Evolutionary conservation across 1,140 invertebrate genomes (phyloP).

Genomic region (Nylanderia fulva): DNA sequence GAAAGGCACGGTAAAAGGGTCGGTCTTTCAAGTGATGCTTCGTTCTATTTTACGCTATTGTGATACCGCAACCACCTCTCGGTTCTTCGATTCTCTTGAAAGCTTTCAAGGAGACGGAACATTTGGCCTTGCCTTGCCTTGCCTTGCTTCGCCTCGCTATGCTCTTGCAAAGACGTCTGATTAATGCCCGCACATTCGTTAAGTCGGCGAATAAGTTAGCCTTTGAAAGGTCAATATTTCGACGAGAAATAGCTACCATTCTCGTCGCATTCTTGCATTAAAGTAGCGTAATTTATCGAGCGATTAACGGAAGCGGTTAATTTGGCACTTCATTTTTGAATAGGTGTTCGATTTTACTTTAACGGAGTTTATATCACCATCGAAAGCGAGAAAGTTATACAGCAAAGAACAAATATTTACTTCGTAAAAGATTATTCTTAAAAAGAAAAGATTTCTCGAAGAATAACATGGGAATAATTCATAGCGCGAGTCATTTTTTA

Average conservation of each 20-base stretch:
- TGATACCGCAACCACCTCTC: conserved; percentile 4
- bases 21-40: neutral
- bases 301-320: neutral
- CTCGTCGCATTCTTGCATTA: conserved; percentile 3
- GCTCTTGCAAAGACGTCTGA: conserved; percentile 14
- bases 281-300: conserved; percentile 14
- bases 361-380: neutral
- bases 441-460: no score
- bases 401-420: neutral
- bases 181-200: conserved; percentile 29
- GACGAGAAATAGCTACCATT: neutral
- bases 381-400: neutral
- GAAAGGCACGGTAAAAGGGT: neutral
- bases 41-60: conserved; percentile 23
- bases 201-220: conserved; percentile 16
- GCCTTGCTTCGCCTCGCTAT: neutral
- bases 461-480: no score
- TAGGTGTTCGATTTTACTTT: neutral
- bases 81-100: conserved; percentile 28
- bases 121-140: neutral
- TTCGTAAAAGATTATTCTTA: neutral
- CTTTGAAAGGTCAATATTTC: conserved; percentile 38
- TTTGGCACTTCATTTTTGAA: no score
- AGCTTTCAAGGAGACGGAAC: conserved; percentile 50
- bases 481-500: neutral